Base-by-base conservation (phyloP, 1,140 invertebrate genomes). In the Panonychus citri region DNA sequence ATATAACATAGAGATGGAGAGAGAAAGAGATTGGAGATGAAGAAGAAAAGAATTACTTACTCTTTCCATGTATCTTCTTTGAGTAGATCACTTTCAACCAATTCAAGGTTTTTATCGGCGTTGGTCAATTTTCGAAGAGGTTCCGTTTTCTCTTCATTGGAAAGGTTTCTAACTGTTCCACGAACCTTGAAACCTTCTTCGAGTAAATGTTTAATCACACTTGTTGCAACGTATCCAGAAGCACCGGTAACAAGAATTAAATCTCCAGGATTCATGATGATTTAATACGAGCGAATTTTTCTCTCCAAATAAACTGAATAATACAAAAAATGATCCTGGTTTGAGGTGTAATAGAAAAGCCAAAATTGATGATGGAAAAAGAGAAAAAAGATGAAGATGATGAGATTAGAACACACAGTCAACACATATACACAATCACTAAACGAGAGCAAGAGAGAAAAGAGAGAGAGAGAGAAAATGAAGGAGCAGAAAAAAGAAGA, bases 231-330 rank as follows among this genome's bases (percentile, higher is more conserved):
- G 66, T 67, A 77, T 24, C 76, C 77, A 8, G 73, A 69, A 4
- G 73, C 75, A 48, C 77, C 76, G 7, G 76, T 78, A 15, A 77
- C 76, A 37, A 78, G 64, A 40, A 78, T 73, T 26, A 51, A 46
- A 24, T 46, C 43, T 46, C 21, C 21, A 21, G 43, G 19, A 46
- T 46, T 24, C 43, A 21, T 21, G n/a, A 19, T 7, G n/a, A 46
- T n/a, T n/a, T n/a, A n/a, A n/a, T n/a, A n/a, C n/a, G n/a, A n/a
- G n/a, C n/a, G n/a, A n/a, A n/a, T n/a, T n/a, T n/a, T n/a, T n/a
- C n/a, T n/a, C n/a, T n/a, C n/a, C n/a, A n/a, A n/a, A n/a, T n/a
- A n/a, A n/a, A n/a, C n/a, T n/a, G n/a, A n/a, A n/a, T n/a, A n/a
- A n/a, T n/a, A n/a, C n/a, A n/a, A n/a, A n/a, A n/a, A n/a, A n/a